Percentiles rank a stretch among this genome's conserved stretches.
Conservation (phyloP, 2,113 vertebrate genomes). For the Corythoichthys haematopterus region DNA sequence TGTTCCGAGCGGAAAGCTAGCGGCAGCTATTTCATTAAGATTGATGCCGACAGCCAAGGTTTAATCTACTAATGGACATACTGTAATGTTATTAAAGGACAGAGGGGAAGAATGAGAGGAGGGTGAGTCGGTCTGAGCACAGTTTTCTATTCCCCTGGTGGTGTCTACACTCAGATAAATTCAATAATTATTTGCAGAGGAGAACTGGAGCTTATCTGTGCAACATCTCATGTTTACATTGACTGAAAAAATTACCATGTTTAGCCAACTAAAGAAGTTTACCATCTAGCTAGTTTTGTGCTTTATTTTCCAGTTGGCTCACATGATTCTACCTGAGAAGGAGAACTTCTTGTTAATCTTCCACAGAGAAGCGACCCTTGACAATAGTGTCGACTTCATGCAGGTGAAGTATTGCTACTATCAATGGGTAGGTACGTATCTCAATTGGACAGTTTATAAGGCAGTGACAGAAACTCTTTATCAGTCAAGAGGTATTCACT, state of each 20-base stretch:
- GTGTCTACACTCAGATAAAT: not conserved
- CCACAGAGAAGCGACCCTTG: constrained; percentile 83
- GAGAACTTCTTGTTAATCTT: constrained; percentile 95
- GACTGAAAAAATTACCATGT: no score
- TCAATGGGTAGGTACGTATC: not conserved
- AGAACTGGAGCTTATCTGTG: not conserved
- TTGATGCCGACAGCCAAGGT: constrained; percentile 6
- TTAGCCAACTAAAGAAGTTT: not conserved
- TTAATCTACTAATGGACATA: constrained; percentile 63
- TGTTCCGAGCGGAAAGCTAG: not conserved
- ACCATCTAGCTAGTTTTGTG: not conserved
- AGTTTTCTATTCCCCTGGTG: not conserved
- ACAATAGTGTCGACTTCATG: constrained; percentile 97
- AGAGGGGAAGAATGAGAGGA: not conserved
- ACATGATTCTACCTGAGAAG: constrained; percentile 85
- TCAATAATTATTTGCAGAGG: not conserved
- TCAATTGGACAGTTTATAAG: not conserved
- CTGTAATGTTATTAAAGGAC: constrained; percentile 27
- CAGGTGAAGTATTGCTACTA: constrained; percentile 66
- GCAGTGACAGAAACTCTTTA: not conserved
- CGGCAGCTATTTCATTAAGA: constrained; percentile 24
- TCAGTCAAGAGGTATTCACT: not conserved
- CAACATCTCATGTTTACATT: not conserved
- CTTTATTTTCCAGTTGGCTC: constrained; percentile 78
- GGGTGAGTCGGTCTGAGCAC: not conserved